These are phyloP conservation scores for Trichopria drosophilae DNA, from an alignment of 2,888 invertebrate genomes.

Conservation along the genomic window DNA sequence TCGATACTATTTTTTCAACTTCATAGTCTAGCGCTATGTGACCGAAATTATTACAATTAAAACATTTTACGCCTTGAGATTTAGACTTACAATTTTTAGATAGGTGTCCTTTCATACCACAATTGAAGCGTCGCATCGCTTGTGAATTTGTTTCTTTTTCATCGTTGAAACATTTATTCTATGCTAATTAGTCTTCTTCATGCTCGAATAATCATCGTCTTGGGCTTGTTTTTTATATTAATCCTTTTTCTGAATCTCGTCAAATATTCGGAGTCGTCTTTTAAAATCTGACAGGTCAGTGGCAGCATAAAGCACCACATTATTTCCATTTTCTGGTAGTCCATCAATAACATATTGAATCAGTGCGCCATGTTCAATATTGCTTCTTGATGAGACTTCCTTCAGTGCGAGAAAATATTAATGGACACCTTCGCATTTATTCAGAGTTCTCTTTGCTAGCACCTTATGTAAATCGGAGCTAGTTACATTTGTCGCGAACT, in stretches of 20 bases:
- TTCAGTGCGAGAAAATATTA: slow-evolving; percentile 31
- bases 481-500: too few species aligned
- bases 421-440: slow-evolving; percentile 21
- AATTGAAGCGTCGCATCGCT: slow-evolving; percentile 25
- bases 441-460: slow-evolving; percentile 16
- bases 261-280: too few species aligned
- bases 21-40: too few species aligned
- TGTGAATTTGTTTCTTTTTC: too few species aligned
- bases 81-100: slow-evolving; percentile 16
- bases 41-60: too few species aligned
- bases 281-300: slow-evolving; percentile 22
- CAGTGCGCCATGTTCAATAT: slow-evolving; percentile 19
- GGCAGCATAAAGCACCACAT: slow-evolving; percentile 22
- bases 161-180: too few species aligned
- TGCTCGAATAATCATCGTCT: too few species aligned
- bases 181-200: too few species aligned
- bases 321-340: slow-evolving; percentile 19
- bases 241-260: too few species aligned
- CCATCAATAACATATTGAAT: slow-evolving; percentile 32
- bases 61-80: slow-evolving; percentile 22
- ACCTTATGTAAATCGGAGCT: slow-evolving; percentile 24
- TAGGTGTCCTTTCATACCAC: slow-evolving; percentile 14
- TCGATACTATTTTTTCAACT: slow-evolving; percentile 4
- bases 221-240: too few species aligned
- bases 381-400: slow-evolving; percentile 22